Percentiles rank a stretch among this genome's conserved stretches.
phyloP scores from a whole-genome alignment of 2,888 invertebrate genomes.

The Toxonevra muliebris region DNA sequence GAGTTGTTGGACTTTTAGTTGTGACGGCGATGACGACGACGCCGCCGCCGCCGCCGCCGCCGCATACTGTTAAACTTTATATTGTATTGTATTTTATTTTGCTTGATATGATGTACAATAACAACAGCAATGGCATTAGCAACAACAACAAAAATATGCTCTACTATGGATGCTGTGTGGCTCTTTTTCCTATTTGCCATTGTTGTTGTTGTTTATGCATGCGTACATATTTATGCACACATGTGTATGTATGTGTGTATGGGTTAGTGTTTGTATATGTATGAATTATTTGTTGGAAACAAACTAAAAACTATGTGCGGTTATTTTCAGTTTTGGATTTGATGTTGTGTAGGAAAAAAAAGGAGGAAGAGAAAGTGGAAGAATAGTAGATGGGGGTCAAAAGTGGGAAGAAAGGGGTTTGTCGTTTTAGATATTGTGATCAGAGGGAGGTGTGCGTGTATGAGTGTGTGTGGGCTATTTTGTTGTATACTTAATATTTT shows the following conservation, averaged over 20 bases:
- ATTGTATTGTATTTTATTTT: constrained; percentile 7
- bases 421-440: too few relatives aligned
- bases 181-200: constrained; percentile 7
- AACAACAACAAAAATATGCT: too few relatives aligned
- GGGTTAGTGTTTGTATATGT: constrained; percentile 28
- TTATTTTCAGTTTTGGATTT: constrained; percentile 32
- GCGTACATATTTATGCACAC: constrained; percentile 14
- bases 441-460: not conserved
- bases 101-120: constrained; percentile 7
- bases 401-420: too few relatives aligned
- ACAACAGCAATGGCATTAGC: not conserved
- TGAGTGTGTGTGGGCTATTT: constrained; percentile 16
- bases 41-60: not conserved
- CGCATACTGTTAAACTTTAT: not conserved
- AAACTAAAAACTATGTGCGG: constrained; percentile 42
- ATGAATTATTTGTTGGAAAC: constrained; percentile 42
- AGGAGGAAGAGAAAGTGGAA: too few relatives aligned
- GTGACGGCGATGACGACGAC: not conserved
- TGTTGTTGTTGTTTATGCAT: constrained; percentile 28
- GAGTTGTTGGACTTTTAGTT: not conserved
- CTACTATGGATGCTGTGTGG: not conserved
- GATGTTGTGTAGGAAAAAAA: too few relatives aligned
- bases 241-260: constrained; percentile 1
- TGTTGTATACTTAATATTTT: constrained; percentile 25
- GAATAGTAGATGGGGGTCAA: too few relatives aligned